A percentile compares a stretch with the other conserved stretches of the same genome.
Conservation (phyloP, 2,888 invertebrate species). For the Reticulitermes lucifugus region DNA sequence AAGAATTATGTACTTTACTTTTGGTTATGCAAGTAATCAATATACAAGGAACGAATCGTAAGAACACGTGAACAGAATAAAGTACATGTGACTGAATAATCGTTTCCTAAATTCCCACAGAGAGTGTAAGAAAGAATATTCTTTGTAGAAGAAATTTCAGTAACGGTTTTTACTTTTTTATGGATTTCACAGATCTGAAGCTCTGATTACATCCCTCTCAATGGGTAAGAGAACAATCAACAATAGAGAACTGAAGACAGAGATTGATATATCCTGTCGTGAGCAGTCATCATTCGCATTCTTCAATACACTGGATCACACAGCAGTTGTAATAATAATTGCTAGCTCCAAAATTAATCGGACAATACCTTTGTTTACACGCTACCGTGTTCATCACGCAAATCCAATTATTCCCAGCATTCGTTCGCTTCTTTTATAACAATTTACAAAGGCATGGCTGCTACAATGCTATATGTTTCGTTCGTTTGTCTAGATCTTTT, state of each 20-base stretch:
- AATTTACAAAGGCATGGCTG: background rate
- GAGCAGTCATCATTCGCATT: background rate
- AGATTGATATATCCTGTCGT: constrained; percentile 41
- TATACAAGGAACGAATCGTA: too few relatives aligned
- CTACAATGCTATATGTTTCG: background rate
- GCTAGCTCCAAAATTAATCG: background rate
- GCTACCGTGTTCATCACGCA: constrained; percentile 43
- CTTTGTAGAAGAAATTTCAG: background rate
- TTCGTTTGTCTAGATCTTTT: background rate
- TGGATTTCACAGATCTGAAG: background rate
- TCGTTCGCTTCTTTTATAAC: background rate
- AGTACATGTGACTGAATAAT: background rate
- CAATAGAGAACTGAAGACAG: constrained; percentile 30
- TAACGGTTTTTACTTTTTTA: background rate
- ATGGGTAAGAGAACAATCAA: background rate
- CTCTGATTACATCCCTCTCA: background rate
- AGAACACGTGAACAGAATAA: background rate
- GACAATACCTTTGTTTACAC: constrained; percentile 41
- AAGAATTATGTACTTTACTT: too few relatives aligned
- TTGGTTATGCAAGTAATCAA: too few relatives aligned
- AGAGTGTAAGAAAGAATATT: background rate
- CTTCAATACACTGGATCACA: background rate
- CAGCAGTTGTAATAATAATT: constrained; percentile 32
- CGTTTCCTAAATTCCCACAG: background rate
- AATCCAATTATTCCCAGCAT: constrained; percentile 30